These are phyloP conservation scores for Drosophila serrata DNA, from an alignment of 1,140 invertebrate genomes.

Conservation along the genomic window DNA sequence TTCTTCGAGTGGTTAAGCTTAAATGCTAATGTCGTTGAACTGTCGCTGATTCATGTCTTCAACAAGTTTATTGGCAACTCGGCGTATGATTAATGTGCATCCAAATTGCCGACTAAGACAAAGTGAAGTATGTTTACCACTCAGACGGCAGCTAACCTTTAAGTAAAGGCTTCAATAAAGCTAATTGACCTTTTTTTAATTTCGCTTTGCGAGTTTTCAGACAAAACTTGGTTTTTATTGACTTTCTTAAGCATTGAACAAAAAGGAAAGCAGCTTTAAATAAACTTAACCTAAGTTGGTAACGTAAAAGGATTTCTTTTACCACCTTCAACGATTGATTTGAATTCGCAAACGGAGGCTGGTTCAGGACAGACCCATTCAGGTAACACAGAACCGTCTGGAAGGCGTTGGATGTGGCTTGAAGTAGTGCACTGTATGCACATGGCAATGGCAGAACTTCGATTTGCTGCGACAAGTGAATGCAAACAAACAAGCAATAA, in stretches of 20 bases:
- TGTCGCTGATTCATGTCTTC: conserved; percentile 30
- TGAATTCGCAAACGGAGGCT: neutral
- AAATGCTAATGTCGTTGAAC: conserved; percentile 52
- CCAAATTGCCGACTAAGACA: conserved; percentile 26
- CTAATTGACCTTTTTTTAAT: conserved; percentile 10
- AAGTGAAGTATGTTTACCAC: conserved; percentile 24
- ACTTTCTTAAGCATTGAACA: neutral
- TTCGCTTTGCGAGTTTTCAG: neutral
- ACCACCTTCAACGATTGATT: neutral
- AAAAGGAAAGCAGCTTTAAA: neutral
- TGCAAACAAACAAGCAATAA: conserved; percentile 81
- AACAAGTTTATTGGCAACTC: conserved; percentile 39
- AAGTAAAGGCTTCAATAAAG: neutral
- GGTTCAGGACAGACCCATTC: neutral
- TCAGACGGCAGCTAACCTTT: conserved; percentile 18
- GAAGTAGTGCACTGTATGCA: conserved; percentile 28
- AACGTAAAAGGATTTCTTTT: neutral
- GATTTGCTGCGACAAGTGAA: conserved; percentile 52
- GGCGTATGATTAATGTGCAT: conserved; percentile 69
- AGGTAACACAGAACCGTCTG: conserved; percentile 6
- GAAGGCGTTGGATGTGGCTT: neutral
- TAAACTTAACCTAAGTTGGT: neutral
- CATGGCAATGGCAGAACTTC: conserved; percentile 29
- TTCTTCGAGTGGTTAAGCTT: neutral
- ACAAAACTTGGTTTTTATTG: neutral